Evolutionary conservation across 2,888 invertebrate species (phyloP), one percentile per base, ranked within the genome.

Genomic region (Hemicrepidius hirtus): DNA sequence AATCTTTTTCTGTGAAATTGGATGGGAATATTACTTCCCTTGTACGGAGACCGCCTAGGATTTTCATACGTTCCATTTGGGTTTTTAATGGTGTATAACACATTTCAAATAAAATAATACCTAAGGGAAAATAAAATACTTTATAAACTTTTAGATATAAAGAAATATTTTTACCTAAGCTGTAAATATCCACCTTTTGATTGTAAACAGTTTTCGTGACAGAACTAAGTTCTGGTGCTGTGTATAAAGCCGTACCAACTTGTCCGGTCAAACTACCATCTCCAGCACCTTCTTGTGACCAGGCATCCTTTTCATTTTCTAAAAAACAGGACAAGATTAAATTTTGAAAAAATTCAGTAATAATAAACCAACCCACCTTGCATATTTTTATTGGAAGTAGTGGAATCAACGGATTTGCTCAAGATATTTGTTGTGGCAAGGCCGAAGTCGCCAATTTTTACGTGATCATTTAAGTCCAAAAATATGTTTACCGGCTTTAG

Each of bases 381-480:
- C 16, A 76, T 65, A 71, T 81, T 84, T 74, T 78, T 83, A 20
- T 79, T 81, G 20, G 77, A 69, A 10, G 66, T 69, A 46, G 76
- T 70, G 16, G 67, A 32, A 13, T 84, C 84, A 64, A 80, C 82
- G 28, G 79, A 75, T 78, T 81, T 81, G 1, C 80, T 75, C 55
- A 84, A 79, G 62, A 92, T 90, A 78, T 91, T 92, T 0, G 94
- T 95, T 0, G 97, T 98, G 0, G 99, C 98, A 1, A 99, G 88
- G 12, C 99, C 99, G 86, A 99, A 99, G 86, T 99, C 99, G 10
- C 98, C 99, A 77, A 99, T 99, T 89, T 99, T 99, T 0, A 97
- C 97, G 84, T 97, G 96, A 86, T 98, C 97, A 78, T 95, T 94
- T 0, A 93, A 94, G 84, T 98, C 98, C 84, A 99, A 90, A 86